Conservation (phyloP, 2,113 vertebrate genomes). For the Pandion haliaetus region DNA sequence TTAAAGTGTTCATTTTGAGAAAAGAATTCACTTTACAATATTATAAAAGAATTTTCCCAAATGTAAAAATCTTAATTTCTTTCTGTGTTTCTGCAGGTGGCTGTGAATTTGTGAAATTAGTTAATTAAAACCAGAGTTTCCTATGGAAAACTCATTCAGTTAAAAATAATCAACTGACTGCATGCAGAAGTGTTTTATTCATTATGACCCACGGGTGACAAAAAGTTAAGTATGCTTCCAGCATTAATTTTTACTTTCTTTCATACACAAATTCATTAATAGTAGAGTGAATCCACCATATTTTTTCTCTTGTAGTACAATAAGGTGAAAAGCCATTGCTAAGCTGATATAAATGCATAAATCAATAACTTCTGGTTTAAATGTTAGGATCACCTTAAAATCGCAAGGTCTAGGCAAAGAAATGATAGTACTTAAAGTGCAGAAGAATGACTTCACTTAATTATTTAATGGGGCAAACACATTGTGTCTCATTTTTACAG, state of each 20-base stretch:
- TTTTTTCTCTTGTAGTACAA: neutral
- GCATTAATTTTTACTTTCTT: neutral
- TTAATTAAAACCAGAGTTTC: neutral
- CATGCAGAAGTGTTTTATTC: neutral
- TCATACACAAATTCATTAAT: neutral
- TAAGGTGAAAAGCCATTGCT: neutral
- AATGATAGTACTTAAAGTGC: neutral
- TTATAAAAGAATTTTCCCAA: neutral
- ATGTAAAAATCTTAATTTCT: neutral
- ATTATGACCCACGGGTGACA: neutral
- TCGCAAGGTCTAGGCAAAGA: neutral
- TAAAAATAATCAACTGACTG: neutral
- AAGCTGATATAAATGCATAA: neutral
- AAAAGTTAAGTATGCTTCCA: neutral
- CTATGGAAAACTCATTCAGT: neutral
- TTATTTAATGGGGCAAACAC: neutral
- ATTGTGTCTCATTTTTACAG: neutral
- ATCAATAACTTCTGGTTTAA: neutral
- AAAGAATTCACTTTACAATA: neutral
- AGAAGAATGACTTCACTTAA: neutral
- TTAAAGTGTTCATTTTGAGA: neutral
- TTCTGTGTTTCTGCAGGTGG: neutral
- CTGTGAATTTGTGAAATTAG: neutral
- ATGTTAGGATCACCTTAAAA: neutral
- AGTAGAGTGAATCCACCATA: neutral